These are phyloP conservation scores for Mormyrus iriodes DNA, from an alignment of 2,113 vertebrate species.

Conservation along the genomic window DNA sequence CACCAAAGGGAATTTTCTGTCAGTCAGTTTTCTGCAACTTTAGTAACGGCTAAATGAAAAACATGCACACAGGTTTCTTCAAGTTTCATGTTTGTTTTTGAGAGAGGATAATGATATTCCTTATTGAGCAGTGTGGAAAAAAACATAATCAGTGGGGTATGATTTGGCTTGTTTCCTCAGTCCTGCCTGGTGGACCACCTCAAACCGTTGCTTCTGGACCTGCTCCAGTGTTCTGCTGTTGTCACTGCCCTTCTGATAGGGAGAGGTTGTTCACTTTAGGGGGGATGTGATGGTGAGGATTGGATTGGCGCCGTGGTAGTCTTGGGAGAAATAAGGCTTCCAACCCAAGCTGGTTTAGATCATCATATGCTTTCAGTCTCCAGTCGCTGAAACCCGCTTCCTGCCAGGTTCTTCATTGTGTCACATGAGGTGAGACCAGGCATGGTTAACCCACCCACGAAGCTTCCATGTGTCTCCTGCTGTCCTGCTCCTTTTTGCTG, in stretches of 20 bases:
- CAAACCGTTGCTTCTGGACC: not conserved
- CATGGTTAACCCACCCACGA: not conserved
- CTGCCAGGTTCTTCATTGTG: not conserved
- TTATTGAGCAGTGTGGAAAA: not conserved
- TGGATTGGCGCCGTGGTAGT: not conserved
- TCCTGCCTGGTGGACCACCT: not conserved
- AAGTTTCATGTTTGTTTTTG: not conserved
- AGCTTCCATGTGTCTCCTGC: not conserved
- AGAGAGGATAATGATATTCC: not conserved
- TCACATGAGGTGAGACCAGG: not conserved
- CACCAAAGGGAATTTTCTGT: not conserved
- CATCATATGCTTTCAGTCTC: not conserved
- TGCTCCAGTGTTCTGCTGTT: not conserved
- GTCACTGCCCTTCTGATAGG: not conserved
- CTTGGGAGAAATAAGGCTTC: not conserved
- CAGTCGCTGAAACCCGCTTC: not conserved
- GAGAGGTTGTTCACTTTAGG: not conserved
- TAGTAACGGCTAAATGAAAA: not conserved
- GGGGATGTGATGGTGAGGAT: not conserved
- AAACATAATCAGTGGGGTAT: not conserved
- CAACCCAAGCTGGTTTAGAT: not conserved
- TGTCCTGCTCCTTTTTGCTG: not conserved
- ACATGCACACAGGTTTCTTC: not conserved
- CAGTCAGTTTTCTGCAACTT: not conserved
- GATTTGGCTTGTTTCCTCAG: not conserved